phyloP scores from a whole-genome alignment of 1,140 invertebrate species.

The Procambarus clarkii region DNA sequence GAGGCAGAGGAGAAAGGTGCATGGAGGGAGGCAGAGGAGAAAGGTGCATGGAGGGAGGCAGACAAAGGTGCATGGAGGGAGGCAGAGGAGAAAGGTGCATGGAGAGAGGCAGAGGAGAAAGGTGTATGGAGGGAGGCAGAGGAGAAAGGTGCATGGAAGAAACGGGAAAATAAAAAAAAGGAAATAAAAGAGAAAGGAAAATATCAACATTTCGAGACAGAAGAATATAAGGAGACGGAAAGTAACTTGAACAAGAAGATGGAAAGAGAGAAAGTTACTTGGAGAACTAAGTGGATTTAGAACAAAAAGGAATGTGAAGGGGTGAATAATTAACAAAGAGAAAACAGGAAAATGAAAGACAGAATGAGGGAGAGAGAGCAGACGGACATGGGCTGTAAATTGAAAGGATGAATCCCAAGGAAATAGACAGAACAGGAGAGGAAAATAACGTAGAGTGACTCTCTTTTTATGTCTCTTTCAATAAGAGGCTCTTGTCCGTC shows the following conservation, averaged over 20 bases:
- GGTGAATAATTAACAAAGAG: neutral
- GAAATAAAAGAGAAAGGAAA: neutral
- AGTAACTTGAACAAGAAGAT: no score
- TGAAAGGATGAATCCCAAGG: no score
- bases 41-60: neutral
- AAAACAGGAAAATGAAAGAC: neutral
- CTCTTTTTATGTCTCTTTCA: no score
- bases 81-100: neutral
- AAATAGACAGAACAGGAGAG: no score
- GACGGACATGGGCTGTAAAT: no score
- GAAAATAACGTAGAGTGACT: no score
- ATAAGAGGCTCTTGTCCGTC: no score
- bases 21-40: neutral
- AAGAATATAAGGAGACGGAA: no score
- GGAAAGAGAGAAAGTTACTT: neutral
- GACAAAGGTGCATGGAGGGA: neutral
- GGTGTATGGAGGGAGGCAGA: neutral
- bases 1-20: neutral
- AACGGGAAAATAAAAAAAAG: neutral
- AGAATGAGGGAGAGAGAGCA: neutral
- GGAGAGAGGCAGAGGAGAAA: neutral
- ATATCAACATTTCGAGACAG: neutral
- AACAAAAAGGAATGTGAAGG: no score
- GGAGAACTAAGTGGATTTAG: no score
- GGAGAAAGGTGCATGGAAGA: no score